Percentiles rank a stretch among this genome's conserved stretches.
These are phyloP conservation scores for Eumeta japonica DNA, from an alignment of 1,140 invertebrate species.

Conservation along the genomic window DNA sequence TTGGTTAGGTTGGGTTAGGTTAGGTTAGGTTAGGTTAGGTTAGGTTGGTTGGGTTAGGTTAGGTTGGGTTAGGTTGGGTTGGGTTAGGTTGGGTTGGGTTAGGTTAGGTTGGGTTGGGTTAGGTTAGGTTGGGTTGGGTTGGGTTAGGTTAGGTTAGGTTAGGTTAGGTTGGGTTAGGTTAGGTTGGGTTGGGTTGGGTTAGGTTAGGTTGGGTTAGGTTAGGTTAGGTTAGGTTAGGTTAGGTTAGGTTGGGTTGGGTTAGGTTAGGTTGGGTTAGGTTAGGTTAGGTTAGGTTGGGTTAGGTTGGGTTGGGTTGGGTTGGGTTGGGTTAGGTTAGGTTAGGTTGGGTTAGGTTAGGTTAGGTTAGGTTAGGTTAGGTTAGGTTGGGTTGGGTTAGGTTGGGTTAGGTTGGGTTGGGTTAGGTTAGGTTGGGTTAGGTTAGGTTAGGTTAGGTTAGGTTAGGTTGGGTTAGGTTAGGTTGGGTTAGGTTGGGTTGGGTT, in stretches of 20 bases:
- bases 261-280: constrained; percentile 1
- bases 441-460: constrained; percentile 1
- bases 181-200: constrained; percentile 1
- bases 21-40: constrained; percentile 8
- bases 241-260: constrained; percentile 1
- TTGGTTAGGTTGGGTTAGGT: no score
- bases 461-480: constrained; percentile 1
- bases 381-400: constrained; percentile 1
- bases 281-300: constrained; percentile 1
- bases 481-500: constrained; percentile 1
- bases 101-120: constrained; percentile 5
- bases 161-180: constrained; percentile 1
- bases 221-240: constrained; percentile 1
- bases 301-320: constrained; percentile 1
- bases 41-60: no score
- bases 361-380: constrained; percentile 1
- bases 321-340: constrained; percentile 1
- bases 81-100: constrained; percentile 4
- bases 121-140: constrained; percentile 5
- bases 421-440: constrained; percentile 1
- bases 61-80: constrained; percentile 5
- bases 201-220: constrained; percentile 1
- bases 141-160: constrained; percentile 4
- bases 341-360: constrained; percentile 1
- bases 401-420: constrained; percentile 1